Evolutionary conservation across 2,113 vertebrate species (phyloP), one percentile per base, ranked within the genome.

Genomic region (Platysternon megacephalum): DNA sequence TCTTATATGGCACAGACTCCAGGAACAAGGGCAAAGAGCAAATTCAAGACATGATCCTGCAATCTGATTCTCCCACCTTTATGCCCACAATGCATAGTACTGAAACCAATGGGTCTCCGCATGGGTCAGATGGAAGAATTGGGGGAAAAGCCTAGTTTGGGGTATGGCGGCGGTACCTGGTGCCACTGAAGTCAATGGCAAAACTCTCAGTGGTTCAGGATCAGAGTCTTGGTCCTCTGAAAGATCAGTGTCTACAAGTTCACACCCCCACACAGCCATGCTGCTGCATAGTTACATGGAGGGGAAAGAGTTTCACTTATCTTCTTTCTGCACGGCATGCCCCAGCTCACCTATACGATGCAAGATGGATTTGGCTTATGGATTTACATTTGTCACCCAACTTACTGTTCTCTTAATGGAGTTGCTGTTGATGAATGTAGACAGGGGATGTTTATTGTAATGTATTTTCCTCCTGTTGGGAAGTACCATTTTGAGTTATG

Each of bases 221-320:
- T 39, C 49, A 86, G 39, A 48, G 9, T 11, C 2, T 14, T 29
- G 13, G 42, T 44, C 24, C 74, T 55, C 32, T 48, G 32, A 56
- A n/a, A 42, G 10, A 74, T n/a, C 11, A 0, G 0, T 84, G 81
- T 82, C 32, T 0, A 0, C 3, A 58, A 32, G 56, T 21, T 42
- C 78, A 85, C 86, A 39, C 88, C 22, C 79, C 35, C 35, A 28
- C 11, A 76, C 22, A 44, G 72, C 11, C 6, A 29, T 22, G 32
- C 32, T 56, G 39, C 39, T 56, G 44, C 28, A 56, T 10, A 17
- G 44, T 79, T 56, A 52, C 52, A 13, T 48, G n/a, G 16, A 22
- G 83, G 78, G 44, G 21, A 5, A 42, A 32, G 46, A 46, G 48
- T 85, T 91, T 87, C 39, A 55, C 88, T 81, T 87, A 19, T 86